These are phyloP conservation scores for Spongia lamella DNA, from an alignment of 37 sponge, comb jelly and placozoan species.

Conservation along the genomic window DNA sequence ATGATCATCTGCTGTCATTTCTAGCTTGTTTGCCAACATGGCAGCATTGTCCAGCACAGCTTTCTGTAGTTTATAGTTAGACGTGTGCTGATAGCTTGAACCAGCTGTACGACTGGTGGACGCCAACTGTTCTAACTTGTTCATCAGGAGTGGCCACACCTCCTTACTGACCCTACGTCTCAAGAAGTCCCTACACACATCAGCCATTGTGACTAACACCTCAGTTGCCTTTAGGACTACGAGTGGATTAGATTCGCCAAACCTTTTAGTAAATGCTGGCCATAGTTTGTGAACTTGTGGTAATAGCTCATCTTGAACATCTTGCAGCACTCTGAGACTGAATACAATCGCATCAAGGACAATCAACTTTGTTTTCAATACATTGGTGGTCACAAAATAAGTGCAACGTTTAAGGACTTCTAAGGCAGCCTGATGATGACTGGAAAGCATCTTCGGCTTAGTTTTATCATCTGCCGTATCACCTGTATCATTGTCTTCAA, in stretches of 20 bases:
- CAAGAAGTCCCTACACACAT: constrained; percentile 65
- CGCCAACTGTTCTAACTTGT: constrained; percentile 32
- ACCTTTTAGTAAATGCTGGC: constrained; percentile 50
- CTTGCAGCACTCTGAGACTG: constrained; percentile 23
- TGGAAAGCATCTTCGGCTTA: constrained; percentile 21
- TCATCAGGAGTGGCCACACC: constrained; percentile 52
- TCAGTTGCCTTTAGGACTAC: constrained; percentile 58
- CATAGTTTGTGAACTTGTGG: constrained; percentile 67
- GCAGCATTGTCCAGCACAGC: not conserved
- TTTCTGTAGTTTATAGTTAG: constrained; percentile 24
- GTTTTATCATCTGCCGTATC: not conserved
- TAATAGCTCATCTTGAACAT: constrained; percentile 27
- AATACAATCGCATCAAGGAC: constrained; percentile 35
- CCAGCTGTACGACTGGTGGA: constrained; percentile 10
- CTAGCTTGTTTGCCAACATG: constrained; percentile 2
- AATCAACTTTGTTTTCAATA: not conserved
- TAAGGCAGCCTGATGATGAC: constrained; percentile 22
- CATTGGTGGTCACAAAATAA: constrained; percentile 38
- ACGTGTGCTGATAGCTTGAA: constrained; percentile 22
- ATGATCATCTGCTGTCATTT: constrained; percentile 6
- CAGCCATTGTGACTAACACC: constrained; percentile 47
- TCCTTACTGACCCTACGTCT: constrained; percentile 48
- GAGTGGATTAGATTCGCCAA: constrained; percentile 40
- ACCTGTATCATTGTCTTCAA: not conserved
- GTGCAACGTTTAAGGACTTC: constrained; percentile 40